A percentile compares a stretch with the other conserved stretches of the same genome.
These are phyloP conservation scores for Strongylocentrotus purpuratus DNA, from an alignment of 35 echinoderm and acorn worm species.

Conservation along the genomic window DNA sequence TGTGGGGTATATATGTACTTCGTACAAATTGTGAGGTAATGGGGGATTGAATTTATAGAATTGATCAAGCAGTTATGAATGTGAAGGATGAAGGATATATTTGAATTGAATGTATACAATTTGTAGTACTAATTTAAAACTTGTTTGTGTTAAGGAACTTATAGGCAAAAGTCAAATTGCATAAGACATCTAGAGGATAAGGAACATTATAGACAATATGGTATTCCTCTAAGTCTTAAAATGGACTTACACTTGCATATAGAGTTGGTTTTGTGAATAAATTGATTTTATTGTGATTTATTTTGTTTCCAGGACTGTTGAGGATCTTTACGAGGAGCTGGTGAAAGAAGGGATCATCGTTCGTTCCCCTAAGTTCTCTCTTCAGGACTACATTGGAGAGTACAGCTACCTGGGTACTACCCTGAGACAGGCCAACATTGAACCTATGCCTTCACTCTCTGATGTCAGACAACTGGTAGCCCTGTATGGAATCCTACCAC, in stretches of 20 bases:
- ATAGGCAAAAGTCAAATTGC: neutral
- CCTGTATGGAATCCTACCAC: conserved; percentile 91
- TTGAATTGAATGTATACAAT: neutral
- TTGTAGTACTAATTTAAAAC: neutral
- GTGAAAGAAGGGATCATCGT: conserved; percentile 89
- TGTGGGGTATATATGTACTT: neutral
- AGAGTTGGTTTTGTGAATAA: neutral
- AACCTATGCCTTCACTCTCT: conserved; percentile 97
- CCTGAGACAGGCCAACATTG: conserved; percentile 89
- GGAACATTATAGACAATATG: neutral
- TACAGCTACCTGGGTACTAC: conserved; percentile 99
- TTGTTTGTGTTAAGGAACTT: neutral
- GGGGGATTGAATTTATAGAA: neutral
- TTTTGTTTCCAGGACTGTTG: conserved; percentile 77
- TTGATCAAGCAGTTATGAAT: neutral
- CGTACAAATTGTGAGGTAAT: neutral
- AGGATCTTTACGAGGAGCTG: conserved; percentile 93
- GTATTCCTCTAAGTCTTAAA: neutral
- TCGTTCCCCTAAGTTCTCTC: conserved; percentile 75
- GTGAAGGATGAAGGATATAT: neutral
- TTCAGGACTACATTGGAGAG: conserved; percentile 88
- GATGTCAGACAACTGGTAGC: conserved; percentile 97
- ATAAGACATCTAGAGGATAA: neutral
- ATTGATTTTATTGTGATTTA: neutral
- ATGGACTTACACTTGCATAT: neutral